Base-by-base conservation (phyloP, 1,140 invertebrate species). In the Drosophila serrata region DNA sequence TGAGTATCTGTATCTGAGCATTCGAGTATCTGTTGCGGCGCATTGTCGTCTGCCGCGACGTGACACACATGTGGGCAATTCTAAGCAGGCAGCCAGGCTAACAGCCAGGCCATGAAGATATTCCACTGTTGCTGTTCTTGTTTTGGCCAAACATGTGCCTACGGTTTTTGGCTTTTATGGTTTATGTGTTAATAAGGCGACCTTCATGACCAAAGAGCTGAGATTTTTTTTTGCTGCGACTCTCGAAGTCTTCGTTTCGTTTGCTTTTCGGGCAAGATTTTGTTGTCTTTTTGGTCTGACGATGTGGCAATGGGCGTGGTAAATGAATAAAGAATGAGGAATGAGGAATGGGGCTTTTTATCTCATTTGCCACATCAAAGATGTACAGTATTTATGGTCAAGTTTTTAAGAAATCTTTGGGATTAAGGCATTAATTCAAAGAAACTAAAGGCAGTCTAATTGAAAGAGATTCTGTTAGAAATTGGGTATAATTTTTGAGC, bases 41-140 rank as follows among this genome's bases (percentile, higher is more conserved):
- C 62, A 73, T 76, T 88, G 79, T 82, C 84, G 84, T 87, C 84
- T 88, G 84, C 84, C 76, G 80, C 88, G 76, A 88, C 84, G 84
- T 87, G 84, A 87, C 84, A 87, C 84, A 87, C 84, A 87, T 87
- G 84, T 87, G 84, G 84, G 84, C 84, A 80, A 88, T 88, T 87
- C 82, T 88, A 77, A 84, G 80, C 84, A 87, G 82, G 33, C 63
- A 59, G 39, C 45, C n/a, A n/a, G 27, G 45, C 6, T 22, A 40
- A n/a, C 84, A 87, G 82, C 19, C 64, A 60, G 19, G 59, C 69
- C 65, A 72, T 67, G 48, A 61, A 55, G 63, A 56, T 68, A 72
- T 65, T 65, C 62, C 40, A 58, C 63, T 45, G 40, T 68, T 51
- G 67, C 39, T 55, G 58, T 78, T 63, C 49, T 58, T 57, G 75